These are phyloP conservation scores for Chloroceryle aenea DNA, from an alignment of 2,113 vertebrate species.

Conservation along the genomic window DNA sequence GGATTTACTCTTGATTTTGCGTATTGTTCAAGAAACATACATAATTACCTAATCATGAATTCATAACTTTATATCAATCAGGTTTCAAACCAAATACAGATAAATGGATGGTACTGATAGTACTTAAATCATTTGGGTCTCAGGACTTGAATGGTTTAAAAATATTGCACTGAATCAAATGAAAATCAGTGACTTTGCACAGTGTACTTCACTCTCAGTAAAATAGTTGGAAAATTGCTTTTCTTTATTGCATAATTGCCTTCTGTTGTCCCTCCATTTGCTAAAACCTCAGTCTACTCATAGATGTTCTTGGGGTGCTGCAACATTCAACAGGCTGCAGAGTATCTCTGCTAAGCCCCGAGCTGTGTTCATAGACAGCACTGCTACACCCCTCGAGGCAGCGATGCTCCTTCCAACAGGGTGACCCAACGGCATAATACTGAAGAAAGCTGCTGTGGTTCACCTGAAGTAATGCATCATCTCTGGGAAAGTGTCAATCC, in stretches of 20 bases:
- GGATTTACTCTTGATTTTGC: slow-evolving; percentile 63
- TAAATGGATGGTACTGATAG: background rate
- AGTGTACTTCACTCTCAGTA: slow-evolving; percentile 6
- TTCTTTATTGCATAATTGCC: background rate
- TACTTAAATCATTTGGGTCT: slow-evolving; percentile 1
- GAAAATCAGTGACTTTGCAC: background rate
- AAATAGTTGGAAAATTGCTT: background rate
- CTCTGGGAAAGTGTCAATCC: background rate
- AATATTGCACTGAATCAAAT: background rate
- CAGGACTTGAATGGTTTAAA: background rate
- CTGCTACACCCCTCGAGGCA: background rate
- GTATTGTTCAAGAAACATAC: slow-evolving; percentile 41
- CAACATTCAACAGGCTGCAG: background rate
- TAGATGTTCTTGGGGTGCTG: background rate
- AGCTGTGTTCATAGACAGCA: background rate
- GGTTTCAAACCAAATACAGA: background rate
- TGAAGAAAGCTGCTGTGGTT: background rate
- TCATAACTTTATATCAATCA: background rate
- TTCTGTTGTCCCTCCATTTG: background rate
- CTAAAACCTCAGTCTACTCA: background rate
- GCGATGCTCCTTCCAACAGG: background rate
- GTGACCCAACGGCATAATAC: background rate
- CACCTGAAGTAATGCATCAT: background rate
- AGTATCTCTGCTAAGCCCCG: background rate
- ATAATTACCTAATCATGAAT: slow-evolving; percentile 11